Percentiles rank a stretch among this genome's conserved stretches.
These are phyloP conservation scores for Agrypnus murinus DNA, from an alignment of 2,888 invertebrate species.

Conservation along the genomic window DNA sequence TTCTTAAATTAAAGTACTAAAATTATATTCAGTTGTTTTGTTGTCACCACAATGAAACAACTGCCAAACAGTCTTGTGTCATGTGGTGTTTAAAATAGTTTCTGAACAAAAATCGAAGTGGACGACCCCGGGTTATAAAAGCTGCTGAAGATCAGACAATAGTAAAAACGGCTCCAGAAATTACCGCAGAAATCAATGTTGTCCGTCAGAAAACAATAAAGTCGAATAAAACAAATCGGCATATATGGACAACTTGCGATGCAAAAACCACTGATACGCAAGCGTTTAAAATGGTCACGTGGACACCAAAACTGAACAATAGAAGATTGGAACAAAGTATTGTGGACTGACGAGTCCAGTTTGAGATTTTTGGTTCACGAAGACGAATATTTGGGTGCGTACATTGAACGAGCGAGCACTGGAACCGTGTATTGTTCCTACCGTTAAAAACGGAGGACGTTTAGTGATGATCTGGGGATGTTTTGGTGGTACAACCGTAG, in stretches of 20 bases:
- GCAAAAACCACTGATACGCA: neutral
- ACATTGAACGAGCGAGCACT: too few relatives aligned
- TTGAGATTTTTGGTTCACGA: neutral
- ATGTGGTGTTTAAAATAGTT: neutral
- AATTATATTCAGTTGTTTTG: too few relatives aligned
- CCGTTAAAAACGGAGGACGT: too few relatives aligned
- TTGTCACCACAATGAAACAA: neutral
- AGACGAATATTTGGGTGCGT: too few relatives aligned
- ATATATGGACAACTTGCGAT: neutral
- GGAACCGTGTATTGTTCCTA: too few relatives aligned
- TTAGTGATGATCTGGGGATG: too few relatives aligned
- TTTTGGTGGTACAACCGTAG: too few relatives aligned
- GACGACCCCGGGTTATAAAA: neutral
- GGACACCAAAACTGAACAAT: neutral
- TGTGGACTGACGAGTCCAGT: too few relatives aligned
- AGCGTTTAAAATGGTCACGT: neutral
- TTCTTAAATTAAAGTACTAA: too few relatives aligned
- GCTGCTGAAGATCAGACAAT: neutral
- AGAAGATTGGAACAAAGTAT: too few relatives aligned
- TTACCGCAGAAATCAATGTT: neutral
- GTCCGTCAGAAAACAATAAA: too few relatives aligned
- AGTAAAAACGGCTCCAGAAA: neutral
- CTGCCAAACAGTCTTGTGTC: neutral
- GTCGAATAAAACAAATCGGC: neutral
- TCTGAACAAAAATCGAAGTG: neutral